These are phyloP conservation scores for Aplochiton taeniatus DNA, from an alignment of 2,797 vertebrate genomes.

Conservation along the genomic window DNA sequence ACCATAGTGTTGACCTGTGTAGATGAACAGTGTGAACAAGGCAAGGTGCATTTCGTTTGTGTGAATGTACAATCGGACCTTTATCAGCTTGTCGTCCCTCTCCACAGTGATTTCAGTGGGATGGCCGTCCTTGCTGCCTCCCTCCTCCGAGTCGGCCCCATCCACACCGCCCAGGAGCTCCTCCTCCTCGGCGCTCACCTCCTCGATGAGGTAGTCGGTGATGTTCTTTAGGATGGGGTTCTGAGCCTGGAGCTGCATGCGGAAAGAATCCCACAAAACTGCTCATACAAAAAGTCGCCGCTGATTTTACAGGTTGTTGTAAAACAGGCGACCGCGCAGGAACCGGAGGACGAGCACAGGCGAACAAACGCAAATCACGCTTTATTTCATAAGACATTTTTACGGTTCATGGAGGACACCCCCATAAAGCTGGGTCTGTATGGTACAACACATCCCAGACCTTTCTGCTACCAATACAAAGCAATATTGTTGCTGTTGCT, in stretches of 20 bases:
- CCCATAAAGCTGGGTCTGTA: no score
- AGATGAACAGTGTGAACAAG: not conserved
- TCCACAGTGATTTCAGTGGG: slow-evolving; percentile 87
- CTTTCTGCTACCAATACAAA: no score
- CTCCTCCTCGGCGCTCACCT: slow-evolving; percentile 92
- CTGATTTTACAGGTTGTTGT: no score
- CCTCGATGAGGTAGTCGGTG: slow-evolving; percentile 93
- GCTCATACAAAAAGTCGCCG: no score
- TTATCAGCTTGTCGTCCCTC: slow-evolving; percentile 88
- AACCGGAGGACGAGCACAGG: no score
- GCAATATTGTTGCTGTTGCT: no score
- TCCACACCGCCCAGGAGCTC: slow-evolving; percentile 85
- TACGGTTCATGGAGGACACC: no score
- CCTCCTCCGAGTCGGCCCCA: slow-evolving; percentile 81
- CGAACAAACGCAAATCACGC: no score
- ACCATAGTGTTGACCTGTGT: no score
- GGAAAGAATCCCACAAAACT: not conserved
- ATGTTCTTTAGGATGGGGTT: slow-evolving; percentile 94
- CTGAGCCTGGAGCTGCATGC: slow-evolving; percentile 76
- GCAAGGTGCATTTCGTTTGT: not conserved
- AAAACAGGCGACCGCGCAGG: no score
- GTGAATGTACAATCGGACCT: slow-evolving; percentile 66
- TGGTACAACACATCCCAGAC: no score
- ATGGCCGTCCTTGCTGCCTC: slow-evolving; percentile 82
- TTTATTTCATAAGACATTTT: no score